A percentile compares a stretch with the other conserved stretches of the same genome.
phyloP scores from a whole-genome alignment of 1,140 invertebrate genomes.

The Cherax destructor region DNA sequence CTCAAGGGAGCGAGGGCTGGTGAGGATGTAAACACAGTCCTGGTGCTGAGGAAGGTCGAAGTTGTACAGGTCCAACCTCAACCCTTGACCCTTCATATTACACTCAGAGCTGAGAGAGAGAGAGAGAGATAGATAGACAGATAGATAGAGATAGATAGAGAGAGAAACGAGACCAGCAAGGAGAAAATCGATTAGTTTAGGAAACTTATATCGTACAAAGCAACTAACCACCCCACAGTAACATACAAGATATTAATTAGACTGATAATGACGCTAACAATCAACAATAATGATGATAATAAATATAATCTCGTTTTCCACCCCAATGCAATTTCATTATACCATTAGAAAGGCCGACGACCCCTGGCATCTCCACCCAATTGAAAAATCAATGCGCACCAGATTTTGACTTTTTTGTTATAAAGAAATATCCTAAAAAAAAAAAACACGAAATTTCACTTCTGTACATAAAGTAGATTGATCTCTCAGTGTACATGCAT shows the following conservation, averaged over 20 bases:
- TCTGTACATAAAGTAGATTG: too few relatives aligned
- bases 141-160: background rate
- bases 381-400: too few relatives aligned
- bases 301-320: too few relatives aligned
- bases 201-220: background rate
- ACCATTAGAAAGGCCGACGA: too few relatives aligned
- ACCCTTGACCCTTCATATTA: slow-evolving; percentile 73
- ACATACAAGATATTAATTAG: background rate
- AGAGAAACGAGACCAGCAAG: background rate
- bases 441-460: too few relatives aligned
- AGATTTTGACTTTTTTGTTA: too few relatives aligned
- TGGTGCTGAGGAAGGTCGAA: slow-evolving; percentile 76
- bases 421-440: too few relatives aligned
- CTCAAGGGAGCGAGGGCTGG: slow-evolving; percentile 77
- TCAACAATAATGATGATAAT: too few relatives aligned
- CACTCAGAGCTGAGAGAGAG: background rate
- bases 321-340: too few relatives aligned
- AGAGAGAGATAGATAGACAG: too few relatives aligned
- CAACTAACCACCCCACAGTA: background rate
- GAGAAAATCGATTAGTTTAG: background rate
- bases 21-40: slow-evolving; percentile 77
- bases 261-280: background rate
- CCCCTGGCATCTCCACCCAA: too few relatives aligned
- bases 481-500: too few relatives aligned
- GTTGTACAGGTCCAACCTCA: slow-evolving; percentile 74